Percentiles rank a stretch among this genome's conserved stretches.
These are phyloP conservation scores for Lithophane socia DNA, from an alignment of 2,888 invertebrate genomes.

Conservation along the genomic window DNA sequence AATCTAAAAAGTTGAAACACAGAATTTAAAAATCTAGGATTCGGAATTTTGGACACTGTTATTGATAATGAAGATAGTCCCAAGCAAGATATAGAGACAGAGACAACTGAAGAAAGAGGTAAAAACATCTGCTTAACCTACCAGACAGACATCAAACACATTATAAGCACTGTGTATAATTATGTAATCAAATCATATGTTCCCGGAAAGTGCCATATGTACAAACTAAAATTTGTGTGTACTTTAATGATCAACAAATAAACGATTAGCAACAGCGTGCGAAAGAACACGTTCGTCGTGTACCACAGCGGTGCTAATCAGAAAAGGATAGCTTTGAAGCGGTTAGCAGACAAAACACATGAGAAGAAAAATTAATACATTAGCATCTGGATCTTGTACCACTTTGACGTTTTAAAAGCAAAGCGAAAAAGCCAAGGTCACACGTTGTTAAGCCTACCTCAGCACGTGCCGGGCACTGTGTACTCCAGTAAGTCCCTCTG, in stretches of 20 bases:
- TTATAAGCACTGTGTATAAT: constrained; percentile 20
- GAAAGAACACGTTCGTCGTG: constrained; percentile 57
- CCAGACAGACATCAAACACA: constrained; percentile 21
- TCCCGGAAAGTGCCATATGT: constrained; percentile 31
- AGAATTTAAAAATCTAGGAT: background rate
- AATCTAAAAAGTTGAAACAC: background rate
- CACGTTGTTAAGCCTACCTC: constrained; percentile 79
- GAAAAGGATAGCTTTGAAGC: constrained; percentile 57
- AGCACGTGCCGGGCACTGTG: constrained; percentile 80
- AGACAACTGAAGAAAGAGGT: background rate
- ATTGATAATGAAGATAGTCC: background rate
- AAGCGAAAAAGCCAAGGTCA: constrained; percentile 78
- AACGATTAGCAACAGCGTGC: constrained; percentile 56
- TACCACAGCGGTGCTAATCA: constrained; percentile 56
- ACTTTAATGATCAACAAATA: constrained; percentile 57
- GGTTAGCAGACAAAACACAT: constrained; percentile 46
- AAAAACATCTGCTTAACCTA: constrained; percentile 11
- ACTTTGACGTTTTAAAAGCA: constrained; percentile 68
- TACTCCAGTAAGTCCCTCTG: constrained; percentile 72
- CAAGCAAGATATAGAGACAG: constrained; percentile 1
- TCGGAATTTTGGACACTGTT: background rate
- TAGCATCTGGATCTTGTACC: constrained; percentile 62
- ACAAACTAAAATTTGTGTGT: constrained; percentile 40
- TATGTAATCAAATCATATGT: constrained; percentile 45
- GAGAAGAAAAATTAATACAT: constrained; percentile 53